Evolutionary conservation across 1,140 invertebrate species (phyloP).

Genomic region (Orussus abietinus): DNA sequence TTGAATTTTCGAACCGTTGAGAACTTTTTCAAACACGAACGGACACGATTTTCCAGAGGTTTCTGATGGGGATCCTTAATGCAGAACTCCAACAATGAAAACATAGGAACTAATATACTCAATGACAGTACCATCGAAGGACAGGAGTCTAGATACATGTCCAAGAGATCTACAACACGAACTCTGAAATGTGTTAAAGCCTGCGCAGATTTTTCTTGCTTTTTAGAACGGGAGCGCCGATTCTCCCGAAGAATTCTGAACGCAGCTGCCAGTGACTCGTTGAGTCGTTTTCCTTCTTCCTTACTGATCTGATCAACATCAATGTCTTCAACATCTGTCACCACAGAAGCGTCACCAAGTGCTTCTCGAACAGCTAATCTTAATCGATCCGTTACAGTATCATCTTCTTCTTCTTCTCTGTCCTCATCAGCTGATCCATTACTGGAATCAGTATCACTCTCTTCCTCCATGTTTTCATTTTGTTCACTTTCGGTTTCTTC

Average conservation of each 20-base stretch:
- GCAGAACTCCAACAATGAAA: slow-evolving; percentile 63
- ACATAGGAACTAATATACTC: slow-evolving; percentile 65
- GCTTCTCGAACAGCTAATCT: slow-evolving; percentile 63
- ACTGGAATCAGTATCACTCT: slow-evolving; percentile 34
- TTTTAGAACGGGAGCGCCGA: slow-evolving; percentile 57
- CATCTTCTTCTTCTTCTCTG: slow-evolving; percentile 58
- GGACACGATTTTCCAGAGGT: slow-evolving; percentile 61
- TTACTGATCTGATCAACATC: slow-evolving; percentile 74
- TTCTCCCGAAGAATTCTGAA: slow-evolving; percentile 65
- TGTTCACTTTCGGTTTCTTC: slow-evolving; percentile 42
- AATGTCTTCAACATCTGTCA: slow-evolving; percentile 66
- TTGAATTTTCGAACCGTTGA: slow-evolving; percentile 61
- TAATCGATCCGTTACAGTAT: slow-evolving; percentile 63
- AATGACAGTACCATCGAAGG: slow-evolving; percentile 63
- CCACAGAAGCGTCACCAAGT: slow-evolving; percentile 54
- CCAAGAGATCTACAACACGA: slow-evolving; percentile 66
- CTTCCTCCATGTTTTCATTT: slow-evolving; percentile 45
- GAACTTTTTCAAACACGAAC: slow-evolving; percentile 61
- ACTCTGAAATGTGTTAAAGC: slow-evolving; percentile 66
- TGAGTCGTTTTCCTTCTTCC: slow-evolving; percentile 68
- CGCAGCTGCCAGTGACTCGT: slow-evolving; percentile 65
- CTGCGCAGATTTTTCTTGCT: slow-evolving; percentile 64
- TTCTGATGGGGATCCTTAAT: slow-evolving; percentile 65
- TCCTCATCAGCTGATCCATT: slow-evolving; percentile 45
- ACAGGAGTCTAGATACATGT: slow-evolving; percentile 65